Base-by-base conservation (phyloP, 2,888 invertebrate genomes). In the Muscina levida region DNA sequence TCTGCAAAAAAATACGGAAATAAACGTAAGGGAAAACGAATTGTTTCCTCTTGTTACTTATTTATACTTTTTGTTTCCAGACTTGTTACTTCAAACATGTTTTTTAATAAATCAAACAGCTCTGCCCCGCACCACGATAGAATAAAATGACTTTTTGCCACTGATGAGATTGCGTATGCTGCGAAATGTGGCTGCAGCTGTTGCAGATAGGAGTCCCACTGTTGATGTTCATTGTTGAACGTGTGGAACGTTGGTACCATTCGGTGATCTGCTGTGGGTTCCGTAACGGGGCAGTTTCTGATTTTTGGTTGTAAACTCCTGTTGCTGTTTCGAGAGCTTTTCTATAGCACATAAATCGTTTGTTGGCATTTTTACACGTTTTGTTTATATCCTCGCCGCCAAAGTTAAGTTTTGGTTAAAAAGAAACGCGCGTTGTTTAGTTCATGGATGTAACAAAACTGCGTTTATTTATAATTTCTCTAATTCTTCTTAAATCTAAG, bases 231-330 rank as follows among this genome's bases (percentile, higher is more conserved):
- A 19, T 79, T 83, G 2, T 78, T 73, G 17, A 78, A 80, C 17
- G n/a, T 71, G 37, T 82, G 79, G 37, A 83, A 80, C n/a, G 81
- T 72, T 57, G 80, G 82, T 56, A 82, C 78, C 39, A 79, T 74
- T 2, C 31, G 5, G 2, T 51, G 76, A 10, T 77, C 48, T 42
- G 26, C 17, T 17, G 24, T 70, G 24, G 17, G 44, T 68, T 56
- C 31, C 24, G 56, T 17, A 44, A 42, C 42, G 8, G 57, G 11
- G 19, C 24, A 39, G 70, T 26, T 22, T 11, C 56, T 17, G 39
- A 22, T 17, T 68, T 68, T n/a, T 31, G 31, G 3, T 31, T 31
- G 31, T 31, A 31, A 31, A 31, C 31, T 31, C 31, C 31, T 31
- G 31, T 31, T 31, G 3, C 31, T 31, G 31, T 31, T 31, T 5